Percentiles rank a stretch among this genome's conserved stretches.
These are phyloP conservation scores for Dromococcyx pavoninus DNA, from an alignment of 2,797 vertebrate genomes.

Conservation along the genomic window DNA sequence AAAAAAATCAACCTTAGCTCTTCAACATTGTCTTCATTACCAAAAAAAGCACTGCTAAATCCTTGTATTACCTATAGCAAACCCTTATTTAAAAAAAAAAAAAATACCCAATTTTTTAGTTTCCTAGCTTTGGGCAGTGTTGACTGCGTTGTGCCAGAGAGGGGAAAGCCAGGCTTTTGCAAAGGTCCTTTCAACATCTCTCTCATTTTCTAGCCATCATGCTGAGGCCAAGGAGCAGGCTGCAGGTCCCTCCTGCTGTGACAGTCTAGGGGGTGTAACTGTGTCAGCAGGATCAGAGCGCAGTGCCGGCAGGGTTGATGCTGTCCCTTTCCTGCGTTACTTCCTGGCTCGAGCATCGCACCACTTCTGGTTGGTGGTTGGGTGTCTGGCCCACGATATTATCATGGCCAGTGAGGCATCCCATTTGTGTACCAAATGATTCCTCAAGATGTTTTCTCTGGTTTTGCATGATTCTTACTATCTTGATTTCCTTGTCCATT, in stretches of 20 bases:
- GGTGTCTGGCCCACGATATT: neutral
- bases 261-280: neutral
- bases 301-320: rapidly evolving
- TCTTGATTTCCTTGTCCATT: neutral
- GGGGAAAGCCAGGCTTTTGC: neutral
- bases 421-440: neutral
- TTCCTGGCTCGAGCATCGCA: neutral
- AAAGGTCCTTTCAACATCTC: neutral
- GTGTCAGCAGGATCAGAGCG: neutral
- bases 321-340: neutral
- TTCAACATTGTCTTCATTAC: neutral
- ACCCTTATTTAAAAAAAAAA: neutral
- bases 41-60: neutral
- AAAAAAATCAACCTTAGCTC: neutral
- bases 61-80: neutral
- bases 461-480: neutral
- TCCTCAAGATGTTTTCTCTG: neutral
- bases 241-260: neutral
- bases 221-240: neutral
- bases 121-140: neutral
- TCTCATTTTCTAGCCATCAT: neutral
- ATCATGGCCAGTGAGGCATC: rapidly evolving
- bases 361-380: rapidly evolving
- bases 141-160: neutral
- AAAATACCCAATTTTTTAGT: neutral